Base-by-base conservation (phyloP, 2,888 invertebrate genomes). In the Agrotis segetum region DNA sequence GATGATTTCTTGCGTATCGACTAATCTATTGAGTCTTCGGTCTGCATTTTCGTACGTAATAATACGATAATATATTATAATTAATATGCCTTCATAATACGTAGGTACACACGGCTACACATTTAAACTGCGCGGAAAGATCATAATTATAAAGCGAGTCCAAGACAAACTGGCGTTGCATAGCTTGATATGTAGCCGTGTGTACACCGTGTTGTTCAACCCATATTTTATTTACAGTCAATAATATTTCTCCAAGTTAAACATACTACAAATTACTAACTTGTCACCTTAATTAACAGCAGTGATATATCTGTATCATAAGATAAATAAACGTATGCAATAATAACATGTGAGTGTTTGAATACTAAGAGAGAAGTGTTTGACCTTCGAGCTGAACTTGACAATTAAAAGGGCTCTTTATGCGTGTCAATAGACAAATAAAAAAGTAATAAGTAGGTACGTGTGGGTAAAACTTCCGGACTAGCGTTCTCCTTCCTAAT, bases 371-470 rank as follows among this genome's bases (percentile, higher is more conserved):
- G 59, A 61, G 82, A 56, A 74, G 49, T 78, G 19, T 34, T 40
- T 29, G 74, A 82, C 79, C 80, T 81, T 69, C 50, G 17, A 50
- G n/a, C 47, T 76, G 67, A 74, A 72, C 84, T 82, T 69, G 74
- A 67, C 56, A 66, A 53, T 74, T 75, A 70, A 77, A 70, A 79
- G 59, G 72, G 70, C 40, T 66, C 24, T 74, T 72, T 70, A 84
- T 61, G 61, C n/a, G 62, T 34, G 21, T 49, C 14, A 65, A 81
- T 53, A 65, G 40, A 74, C 50, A 67, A 62, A 79, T 34, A 63
- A 40, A 73, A 68, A 77, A 63, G 34, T 77, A 67, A 74, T 70
- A 67, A 56, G 64, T 70, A 67, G 53, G 64, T 52, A 68, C 52
- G 49, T 60, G 49, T 40, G 17, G 49, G 46, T n/a, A 24, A 29